Percentiles rank a stretch among this genome's conserved stretches.
These are phyloP conservation scores for Lagopus leucura DNA, from an alignment of 2,113 vertebrate genomes.

Conservation along the genomic window DNA sequence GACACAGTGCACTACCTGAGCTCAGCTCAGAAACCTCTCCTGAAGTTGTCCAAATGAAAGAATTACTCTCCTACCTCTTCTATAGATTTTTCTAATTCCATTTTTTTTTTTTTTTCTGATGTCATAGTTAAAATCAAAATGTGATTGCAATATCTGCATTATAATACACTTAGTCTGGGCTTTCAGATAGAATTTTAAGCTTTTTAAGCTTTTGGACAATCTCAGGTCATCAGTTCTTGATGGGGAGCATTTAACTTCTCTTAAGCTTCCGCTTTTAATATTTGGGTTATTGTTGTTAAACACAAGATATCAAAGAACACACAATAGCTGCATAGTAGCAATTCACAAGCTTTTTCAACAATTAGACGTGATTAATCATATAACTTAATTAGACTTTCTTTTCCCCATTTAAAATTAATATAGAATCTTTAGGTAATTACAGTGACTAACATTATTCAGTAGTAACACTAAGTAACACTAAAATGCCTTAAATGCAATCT, in stretches of 20 bases:
- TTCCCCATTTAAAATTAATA: conserved; percentile 4
- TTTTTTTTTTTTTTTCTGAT: neutral
- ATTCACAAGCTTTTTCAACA: conserved; percentile 27
- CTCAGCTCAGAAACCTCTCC: neutral
- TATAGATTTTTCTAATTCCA: neutral
- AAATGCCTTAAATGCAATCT: neutral
- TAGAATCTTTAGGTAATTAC: neutral
- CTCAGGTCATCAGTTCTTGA: neutral
- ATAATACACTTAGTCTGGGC: neutral
- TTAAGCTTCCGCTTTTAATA: neutral
- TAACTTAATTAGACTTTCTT: conserved; percentile 14
- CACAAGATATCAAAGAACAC: neutral
- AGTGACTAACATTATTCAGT: neutral
- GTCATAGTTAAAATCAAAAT: neutral
- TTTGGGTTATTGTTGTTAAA: neutral
- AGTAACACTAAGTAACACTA: neutral
- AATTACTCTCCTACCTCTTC: neutral
- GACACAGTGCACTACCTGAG: neutral
- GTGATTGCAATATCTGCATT: neutral
- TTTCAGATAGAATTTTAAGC: neutral
- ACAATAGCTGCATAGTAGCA: neutral
- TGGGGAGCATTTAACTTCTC: neutral
- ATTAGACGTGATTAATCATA: conserved; percentile 21
- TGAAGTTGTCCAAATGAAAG: neutral
- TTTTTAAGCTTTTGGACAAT: neutral